phyloP scores from a whole-genome alignment of 2,888 invertebrate species.

The Trypoxylon attenuatum region DNA sequence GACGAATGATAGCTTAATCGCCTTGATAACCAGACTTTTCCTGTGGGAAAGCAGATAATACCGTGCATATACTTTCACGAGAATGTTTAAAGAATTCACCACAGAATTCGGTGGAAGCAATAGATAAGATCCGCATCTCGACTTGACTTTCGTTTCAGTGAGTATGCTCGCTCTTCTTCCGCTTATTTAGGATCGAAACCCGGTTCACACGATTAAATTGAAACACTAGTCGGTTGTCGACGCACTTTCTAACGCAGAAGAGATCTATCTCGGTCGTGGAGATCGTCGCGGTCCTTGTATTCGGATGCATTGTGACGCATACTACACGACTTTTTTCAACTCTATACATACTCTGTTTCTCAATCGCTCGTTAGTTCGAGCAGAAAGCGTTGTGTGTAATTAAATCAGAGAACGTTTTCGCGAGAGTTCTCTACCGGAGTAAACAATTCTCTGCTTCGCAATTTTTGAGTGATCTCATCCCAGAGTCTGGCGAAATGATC shows the following conservation, averaged over 20 bases:
- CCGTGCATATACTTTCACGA: no score
- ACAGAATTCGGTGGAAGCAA: neutral
- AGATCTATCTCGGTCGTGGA: neutral
- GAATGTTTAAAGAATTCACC: no score
- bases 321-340: neutral
- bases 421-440: constrained; percentile 11
- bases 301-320: neutral
- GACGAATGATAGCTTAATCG: no score
- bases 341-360: neutral
- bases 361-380: neutral
- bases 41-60: no score
- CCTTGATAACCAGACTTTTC: no score
- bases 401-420: constrained; percentile 4
- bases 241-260: constrained; percentile 13
- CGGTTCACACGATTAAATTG: constrained; percentile 24
- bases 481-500: constrained; percentile 43
- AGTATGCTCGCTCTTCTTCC: neutral
- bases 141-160: neutral
- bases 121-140: neutral
- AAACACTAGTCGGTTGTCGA: constrained; percentile 9
- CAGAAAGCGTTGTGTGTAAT: neutral
- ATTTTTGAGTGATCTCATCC: constrained; percentile 50
- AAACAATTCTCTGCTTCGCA: constrained; percentile 39
- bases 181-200: constrained; percentile 19
- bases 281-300: neutral